phyloP scores from a whole-genome alignment of 2,113 vertebrate species.

The Corapipo altera region DNA sequence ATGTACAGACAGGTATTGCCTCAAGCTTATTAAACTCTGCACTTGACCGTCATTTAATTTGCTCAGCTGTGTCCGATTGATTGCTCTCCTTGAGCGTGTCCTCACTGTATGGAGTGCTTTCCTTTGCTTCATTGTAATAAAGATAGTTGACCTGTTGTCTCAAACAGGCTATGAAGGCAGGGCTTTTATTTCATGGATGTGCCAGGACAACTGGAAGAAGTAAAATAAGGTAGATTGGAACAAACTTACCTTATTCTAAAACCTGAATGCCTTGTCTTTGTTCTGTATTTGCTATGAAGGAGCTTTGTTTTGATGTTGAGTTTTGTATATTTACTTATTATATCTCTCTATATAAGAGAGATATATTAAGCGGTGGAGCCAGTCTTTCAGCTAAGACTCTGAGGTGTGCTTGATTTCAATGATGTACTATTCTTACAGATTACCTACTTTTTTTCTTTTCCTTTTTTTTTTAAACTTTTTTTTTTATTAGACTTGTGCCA shows the following conservation, averaged over 20 bases:
- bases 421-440: background rate
- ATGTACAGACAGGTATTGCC: background rate
- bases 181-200: constrained; percentile 7
- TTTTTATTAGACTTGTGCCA: background rate
- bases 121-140: background rate
- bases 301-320: background rate
- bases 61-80: background rate
- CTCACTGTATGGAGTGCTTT: background rate
- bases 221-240: constrained; percentile 23
- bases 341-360: background rate
- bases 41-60: background rate
- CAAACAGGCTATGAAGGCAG: background rate
- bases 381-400: background rate
- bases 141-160: background rate
- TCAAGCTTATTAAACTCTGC: constrained; percentile 25
- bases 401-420: background rate
- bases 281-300: background rate
- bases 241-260: background rate
- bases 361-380: background rate
- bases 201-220: constrained; percentile 22
- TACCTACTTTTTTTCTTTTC: background rate
- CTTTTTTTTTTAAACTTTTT: background rate
- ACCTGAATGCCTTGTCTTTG: background rate
- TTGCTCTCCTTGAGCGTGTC: background rate
- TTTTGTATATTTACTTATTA: background rate